phyloP scores from a whole-genome alignment of 2,888 invertebrate genomes.

The Aelia acuminata region DNA sequence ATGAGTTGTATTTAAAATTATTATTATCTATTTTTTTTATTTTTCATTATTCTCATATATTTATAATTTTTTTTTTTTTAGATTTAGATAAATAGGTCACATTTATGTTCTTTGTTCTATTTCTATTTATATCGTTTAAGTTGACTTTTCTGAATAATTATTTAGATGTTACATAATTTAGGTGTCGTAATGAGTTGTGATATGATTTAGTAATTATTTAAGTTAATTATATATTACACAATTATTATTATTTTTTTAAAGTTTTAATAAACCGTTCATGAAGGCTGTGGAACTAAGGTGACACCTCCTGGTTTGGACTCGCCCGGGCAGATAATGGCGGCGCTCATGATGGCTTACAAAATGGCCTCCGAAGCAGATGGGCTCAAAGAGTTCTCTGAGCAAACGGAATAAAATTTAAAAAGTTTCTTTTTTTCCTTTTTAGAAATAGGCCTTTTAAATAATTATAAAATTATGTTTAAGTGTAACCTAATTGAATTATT shows the following conservation, averaged over 20 bases:
- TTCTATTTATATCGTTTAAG: background rate
- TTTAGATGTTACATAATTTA: background rate
- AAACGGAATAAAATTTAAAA: background rate
- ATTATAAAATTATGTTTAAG: no score
- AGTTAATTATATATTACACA: background rate
- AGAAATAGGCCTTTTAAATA: no score
- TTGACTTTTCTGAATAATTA: background rate
- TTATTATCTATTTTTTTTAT: no score
- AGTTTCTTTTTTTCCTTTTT: background rate
- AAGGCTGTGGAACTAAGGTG: conserved; percentile 13
- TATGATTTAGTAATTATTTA: background rate
- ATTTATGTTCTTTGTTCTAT: no score
- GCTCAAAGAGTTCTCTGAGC: background rate
- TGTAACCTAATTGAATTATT: no score
- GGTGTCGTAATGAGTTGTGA: background rate
- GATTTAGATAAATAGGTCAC: no score
- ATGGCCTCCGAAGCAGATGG: background rate
- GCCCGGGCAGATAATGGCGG: conserved; percentile 30
- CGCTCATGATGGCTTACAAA: conserved; percentile 49
- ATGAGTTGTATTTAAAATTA: no score
- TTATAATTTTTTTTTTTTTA: no score
- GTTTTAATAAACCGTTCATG: background rate
- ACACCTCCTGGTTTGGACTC: conserved; percentile 34
- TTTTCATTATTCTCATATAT: no score
- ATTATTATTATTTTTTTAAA: background rate